Percentiles rank a stretch among this genome's conserved stretches.
Evolutionary conservation across 2,113 vertebrate genomes (phyloP).

Genomic region (Pandion haliaetus): DNA sequence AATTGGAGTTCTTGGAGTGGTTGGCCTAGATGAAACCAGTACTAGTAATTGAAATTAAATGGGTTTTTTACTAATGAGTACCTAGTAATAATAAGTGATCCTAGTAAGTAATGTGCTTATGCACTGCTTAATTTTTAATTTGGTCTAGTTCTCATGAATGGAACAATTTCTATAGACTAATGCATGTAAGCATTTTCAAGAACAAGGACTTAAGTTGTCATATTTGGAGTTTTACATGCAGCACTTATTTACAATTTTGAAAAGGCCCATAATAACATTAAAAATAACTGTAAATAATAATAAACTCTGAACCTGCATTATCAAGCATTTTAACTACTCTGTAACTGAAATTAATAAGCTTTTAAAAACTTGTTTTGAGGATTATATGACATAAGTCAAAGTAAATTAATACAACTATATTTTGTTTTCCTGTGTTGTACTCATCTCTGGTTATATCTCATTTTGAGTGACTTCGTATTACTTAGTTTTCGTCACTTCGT

Average conservation of each 20-base stretch:
- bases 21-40: neutral
- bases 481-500: no score
- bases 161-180: neutral
- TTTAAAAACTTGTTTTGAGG: neutral
- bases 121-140: neutral
- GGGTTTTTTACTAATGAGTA: neutral
- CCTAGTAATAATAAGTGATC: neutral
- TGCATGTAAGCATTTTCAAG: neutral
- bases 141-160: neutral
- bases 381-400: neutral
- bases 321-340: neutral
- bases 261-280: neutral
- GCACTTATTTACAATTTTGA: neutral
- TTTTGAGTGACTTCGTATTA: neutral
- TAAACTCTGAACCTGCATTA: neutral
- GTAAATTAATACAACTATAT: neutral
- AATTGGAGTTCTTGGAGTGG: neutral
- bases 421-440: neutral
- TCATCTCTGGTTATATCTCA: neutral
- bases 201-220: neutral
- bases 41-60: neutral
- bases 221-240: neutral
- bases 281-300: neutral
- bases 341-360: neutral
- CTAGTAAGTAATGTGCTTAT: neutral